Conservation (phyloP, 2,888 invertebrate genomes). For the Lamellibrachia satsuma region DNA sequence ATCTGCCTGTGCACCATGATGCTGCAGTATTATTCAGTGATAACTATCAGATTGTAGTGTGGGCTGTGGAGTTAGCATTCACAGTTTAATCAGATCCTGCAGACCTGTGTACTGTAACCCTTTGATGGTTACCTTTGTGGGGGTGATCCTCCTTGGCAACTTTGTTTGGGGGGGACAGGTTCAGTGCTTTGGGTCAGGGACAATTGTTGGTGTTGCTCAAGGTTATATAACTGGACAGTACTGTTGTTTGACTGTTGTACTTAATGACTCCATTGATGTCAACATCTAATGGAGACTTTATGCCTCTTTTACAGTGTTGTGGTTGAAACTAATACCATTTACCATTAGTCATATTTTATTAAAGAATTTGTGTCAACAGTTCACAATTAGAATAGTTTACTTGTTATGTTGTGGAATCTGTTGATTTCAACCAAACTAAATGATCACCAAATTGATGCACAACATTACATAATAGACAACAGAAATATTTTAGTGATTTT, state of each 20-base stretch:
- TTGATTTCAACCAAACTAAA: neutral
- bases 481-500: neutral
- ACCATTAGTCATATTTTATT: neutral
- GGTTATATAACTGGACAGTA: neutral
- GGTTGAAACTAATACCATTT: too few relatives aligned
- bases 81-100: neutral
- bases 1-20: neutral
- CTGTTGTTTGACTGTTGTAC: neutral
- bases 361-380: neutral
- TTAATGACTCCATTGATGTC: neutral
- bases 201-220: neutral
- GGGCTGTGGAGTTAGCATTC: neutral
- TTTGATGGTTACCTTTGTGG: neutral
- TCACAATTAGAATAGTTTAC: neutral
- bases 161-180: neutral
- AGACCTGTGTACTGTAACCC: neutral
- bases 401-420: neutral
- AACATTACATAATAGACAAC: neutral
- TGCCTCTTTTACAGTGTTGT: neutral
- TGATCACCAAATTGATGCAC: neutral
- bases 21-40: neutral
- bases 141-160: too few relatives aligned
- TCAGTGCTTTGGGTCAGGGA: neutral
- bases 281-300: neutral
- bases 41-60: neutral